Conservation (phyloP, 2,797 vertebrate genomes). For the Lindbergichthys nudifrons region DNA sequence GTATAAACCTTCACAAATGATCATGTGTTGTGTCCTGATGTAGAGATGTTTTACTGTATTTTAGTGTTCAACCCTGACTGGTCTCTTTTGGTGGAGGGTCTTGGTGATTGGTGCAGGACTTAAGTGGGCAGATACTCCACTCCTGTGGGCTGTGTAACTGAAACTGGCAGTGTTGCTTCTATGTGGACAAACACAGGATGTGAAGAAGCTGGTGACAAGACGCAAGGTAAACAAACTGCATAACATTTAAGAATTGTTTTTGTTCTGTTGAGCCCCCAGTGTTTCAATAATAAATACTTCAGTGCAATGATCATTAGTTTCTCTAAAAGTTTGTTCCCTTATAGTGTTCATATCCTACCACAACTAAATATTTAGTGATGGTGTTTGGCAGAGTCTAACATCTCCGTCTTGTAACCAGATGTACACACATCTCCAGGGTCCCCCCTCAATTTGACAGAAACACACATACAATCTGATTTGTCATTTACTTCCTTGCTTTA, state of each 20-base stretch:
- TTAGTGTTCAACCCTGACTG: constrained; percentile 51
- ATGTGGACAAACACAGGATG: too few relatives aligned
- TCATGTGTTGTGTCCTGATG: background rate
- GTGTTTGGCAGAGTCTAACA: constrained; percentile 67
- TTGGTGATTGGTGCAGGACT: too few relatives aligned
- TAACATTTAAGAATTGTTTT: too few relatives aligned
- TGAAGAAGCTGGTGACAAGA: too few relatives aligned
- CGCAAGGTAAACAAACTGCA: too few relatives aligned
- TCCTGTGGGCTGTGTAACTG: background rate
- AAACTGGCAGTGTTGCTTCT: background rate
- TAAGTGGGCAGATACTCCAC: constrained; percentile 26
- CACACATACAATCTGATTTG: background rate
- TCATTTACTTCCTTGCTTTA: background rate
- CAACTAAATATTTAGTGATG: constrained; percentile 71
- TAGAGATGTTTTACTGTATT: background rate
- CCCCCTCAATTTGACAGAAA: constrained; percentile 68
- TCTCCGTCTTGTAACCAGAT: constrained; percentile 82
- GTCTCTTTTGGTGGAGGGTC: background rate
- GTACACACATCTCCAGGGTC: constrained; percentile 83
- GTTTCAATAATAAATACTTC: too few relatives aligned
- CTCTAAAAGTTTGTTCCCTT: too few relatives aligned
- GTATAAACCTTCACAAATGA: background rate
- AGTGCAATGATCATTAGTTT: too few relatives aligned
- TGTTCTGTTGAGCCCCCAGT: too few relatives aligned
- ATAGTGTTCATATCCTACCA: constrained; percentile 57